These are phyloP conservation scores for Chloroclystis v-ata DNA, from an alignment of 2,888 invertebrate species.

Conservation along the genomic window DNA sequence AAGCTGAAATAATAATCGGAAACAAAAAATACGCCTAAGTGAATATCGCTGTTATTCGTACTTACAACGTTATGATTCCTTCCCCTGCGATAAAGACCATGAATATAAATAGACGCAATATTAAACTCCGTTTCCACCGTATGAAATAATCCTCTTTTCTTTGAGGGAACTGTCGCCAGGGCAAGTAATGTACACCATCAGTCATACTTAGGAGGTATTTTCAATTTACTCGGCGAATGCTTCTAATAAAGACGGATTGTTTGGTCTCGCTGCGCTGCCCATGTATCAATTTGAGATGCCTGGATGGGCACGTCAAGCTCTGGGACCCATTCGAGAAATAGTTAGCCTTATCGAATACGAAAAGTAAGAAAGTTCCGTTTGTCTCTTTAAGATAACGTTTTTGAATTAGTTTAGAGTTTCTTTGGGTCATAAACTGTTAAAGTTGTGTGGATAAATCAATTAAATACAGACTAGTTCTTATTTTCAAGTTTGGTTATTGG, in stretches of 20 bases:
- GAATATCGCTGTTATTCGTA: conserved; percentile 62
- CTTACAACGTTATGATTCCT: conserved; percentile 60
- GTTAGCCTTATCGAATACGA: neutral
- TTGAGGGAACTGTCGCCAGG: conserved; percentile 64
- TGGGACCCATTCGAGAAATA: neutral
- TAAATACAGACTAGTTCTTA: too few relatives aligned
- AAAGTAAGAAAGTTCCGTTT: neutral
- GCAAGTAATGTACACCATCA: conserved; percentile 73
- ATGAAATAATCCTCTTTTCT: conserved; percentile 71
- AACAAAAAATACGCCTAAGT: conserved; percentile 58
- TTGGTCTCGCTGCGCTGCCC: conserved; percentile 43
- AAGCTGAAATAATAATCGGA: conserved; percentile 32
- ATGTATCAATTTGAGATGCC: conserved; percentile 47
- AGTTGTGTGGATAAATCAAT: too few relatives aligned
- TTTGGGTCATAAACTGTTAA: too few relatives aligned
- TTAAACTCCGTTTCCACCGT: conserved; percentile 62
- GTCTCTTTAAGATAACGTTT: too few relatives aligned
- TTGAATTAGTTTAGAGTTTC: too few relatives aligned
- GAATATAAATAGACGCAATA: conserved; percentile 74
- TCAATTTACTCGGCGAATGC: conserved; percentile 70
- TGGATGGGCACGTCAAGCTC: conserved; percentile 23
- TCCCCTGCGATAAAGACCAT: conserved; percentile 57
- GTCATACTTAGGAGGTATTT: conserved; percentile 75
- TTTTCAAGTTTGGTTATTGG: too few relatives aligned
- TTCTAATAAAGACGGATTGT: conserved; percentile 72